These are phyloP conservation scores for Haliclona indistincta DNA, from an alignment of 37 sponge, comb jelly and placozoan genomes.

Conservation along the genomic window DNA sequence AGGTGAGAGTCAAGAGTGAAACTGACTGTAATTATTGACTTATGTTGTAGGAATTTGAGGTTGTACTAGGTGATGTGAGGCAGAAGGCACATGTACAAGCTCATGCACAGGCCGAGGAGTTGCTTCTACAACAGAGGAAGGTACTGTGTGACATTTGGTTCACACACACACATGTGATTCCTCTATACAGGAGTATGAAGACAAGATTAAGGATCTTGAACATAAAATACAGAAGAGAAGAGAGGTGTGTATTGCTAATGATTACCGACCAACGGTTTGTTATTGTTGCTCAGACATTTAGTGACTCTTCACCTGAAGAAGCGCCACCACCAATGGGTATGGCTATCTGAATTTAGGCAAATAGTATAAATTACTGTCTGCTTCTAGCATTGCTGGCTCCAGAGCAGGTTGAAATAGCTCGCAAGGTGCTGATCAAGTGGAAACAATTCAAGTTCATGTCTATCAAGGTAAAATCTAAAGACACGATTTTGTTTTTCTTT, in stretches of 20 bases:
- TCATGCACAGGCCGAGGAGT: constrained; percentile 17
- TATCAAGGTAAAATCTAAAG: constrained; percentile 41
- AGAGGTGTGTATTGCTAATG: constrained; percentile 9
- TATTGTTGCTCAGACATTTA: background rate
- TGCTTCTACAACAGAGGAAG: constrained; percentile 31
- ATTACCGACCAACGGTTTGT: background rate
- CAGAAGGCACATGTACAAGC: constrained; percentile 1
- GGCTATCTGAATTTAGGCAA: background rate
- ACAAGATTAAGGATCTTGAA: constrained; percentile 39
- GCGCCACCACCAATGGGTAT: background rate
- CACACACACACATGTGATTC: background rate
- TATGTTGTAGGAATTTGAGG: constrained; percentile 28
- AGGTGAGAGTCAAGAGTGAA: no score
- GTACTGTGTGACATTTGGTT: background rate
- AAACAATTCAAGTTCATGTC: constrained; percentile 70
- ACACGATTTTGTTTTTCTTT: background rate
- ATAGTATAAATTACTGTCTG: background rate
- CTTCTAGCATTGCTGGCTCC: constrained; percentile 40
- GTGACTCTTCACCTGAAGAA: background rate
- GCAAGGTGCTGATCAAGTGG: constrained; percentile 63
- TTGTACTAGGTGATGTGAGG: background rate
- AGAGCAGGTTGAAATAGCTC: constrained; percentile 42
- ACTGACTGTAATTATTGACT: no score
- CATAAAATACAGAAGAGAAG: constrained; percentile 28
- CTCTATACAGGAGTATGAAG: constrained; percentile 37